phyloP scores from a whole-genome alignment of 1,140 invertebrate species.

The Sitophilus oryzae region DNA sequence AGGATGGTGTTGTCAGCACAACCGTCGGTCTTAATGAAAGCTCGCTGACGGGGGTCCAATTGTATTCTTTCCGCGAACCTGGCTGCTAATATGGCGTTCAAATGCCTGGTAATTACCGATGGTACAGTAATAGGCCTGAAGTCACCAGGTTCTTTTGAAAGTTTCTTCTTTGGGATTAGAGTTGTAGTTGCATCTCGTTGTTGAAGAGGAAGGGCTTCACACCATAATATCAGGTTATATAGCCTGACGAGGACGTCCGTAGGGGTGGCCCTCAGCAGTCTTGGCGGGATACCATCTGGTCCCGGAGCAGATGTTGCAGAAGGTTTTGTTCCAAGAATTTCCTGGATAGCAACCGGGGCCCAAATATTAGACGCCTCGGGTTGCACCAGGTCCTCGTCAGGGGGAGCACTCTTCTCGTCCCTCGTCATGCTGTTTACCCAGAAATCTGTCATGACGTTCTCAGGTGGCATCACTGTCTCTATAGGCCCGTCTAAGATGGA shows the following conservation, averaged over 20 bases:
- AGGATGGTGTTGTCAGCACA: not conserved
- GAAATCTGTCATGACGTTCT: not conserved
- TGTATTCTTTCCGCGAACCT: not conserved
- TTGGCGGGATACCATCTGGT: not conserved
- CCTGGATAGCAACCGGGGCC: not conserved
- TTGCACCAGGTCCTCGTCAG: not conserved
- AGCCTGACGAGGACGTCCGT: not conserved
- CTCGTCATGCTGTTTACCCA: not conserved
- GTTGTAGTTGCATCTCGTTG: not conserved
- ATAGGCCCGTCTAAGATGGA: not conserved
- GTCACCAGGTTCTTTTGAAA: not conserved
- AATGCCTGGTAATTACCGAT: not conserved
- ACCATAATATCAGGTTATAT: not conserved
- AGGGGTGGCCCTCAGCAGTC: not conserved
- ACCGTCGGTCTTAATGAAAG: not conserved
- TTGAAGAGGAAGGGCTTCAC: not conserved
- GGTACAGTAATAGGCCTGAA: not conserved
- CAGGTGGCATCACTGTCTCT: not conserved
- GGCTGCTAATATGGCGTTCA: not conserved
- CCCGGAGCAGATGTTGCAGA: not conserved
- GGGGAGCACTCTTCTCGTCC: not conserved
- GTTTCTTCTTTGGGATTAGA: not conserved
- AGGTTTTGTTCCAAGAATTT: not conserved
- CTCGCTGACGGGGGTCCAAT: not conserved
- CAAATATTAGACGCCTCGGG: no score